These are phyloP conservation scores for Glandiceps talaboti DNA, from an alignment of 53 echinoderm and acorn worm genomes.

Conservation along the genomic window DNA sequence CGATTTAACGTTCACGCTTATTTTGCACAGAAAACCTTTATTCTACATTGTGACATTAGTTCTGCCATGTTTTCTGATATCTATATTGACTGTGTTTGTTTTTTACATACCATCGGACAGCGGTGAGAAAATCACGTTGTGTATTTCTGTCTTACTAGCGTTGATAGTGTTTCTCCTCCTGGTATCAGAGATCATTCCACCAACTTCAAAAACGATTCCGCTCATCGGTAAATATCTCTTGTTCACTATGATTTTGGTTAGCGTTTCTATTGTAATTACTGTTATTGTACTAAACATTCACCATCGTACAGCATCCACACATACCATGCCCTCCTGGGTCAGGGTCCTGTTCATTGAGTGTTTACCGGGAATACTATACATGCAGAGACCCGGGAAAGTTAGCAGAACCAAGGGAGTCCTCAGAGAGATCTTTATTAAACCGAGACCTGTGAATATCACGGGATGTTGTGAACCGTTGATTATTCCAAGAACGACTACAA, in stretches of 20 bases:
- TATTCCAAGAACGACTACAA: neutral
- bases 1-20: conserved; percentile 68
- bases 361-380: conserved; percentile 62
- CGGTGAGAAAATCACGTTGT: conserved; percentile 90
- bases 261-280: conserved; percentile 85
- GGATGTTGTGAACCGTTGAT: neutral
- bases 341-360: conserved; percentile 61
- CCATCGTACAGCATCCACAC: conserved; percentile 69
- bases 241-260: conserved; percentile 93
- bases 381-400: conserved; percentile 61
- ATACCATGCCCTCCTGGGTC: conserved; percentile 79
- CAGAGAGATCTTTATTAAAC: neutral
- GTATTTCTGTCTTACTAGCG: conserved; percentile 72
- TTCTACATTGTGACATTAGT: conserved; percentile 90
- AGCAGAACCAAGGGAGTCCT: conserved; percentile 12
- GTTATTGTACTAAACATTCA: conserved; percentile 85
- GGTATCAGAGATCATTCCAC: conserved; percentile 78
- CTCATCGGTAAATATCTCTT: conserved; percentile 91
- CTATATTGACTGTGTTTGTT: conserved; percentile 88
- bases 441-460: neutral
- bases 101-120: conserved; percentile 93
- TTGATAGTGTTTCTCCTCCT: conserved; percentile 87
- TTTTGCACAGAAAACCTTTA: conserved; percentile 69
- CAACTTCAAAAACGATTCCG: conserved; percentile 86
- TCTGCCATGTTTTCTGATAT: conserved; percentile 80